Evolutionary conservation across 2,888 invertebrate species (phyloP), one percentile per base, ranked within the genome.

Genomic region (Heliconius aoede): DNA sequence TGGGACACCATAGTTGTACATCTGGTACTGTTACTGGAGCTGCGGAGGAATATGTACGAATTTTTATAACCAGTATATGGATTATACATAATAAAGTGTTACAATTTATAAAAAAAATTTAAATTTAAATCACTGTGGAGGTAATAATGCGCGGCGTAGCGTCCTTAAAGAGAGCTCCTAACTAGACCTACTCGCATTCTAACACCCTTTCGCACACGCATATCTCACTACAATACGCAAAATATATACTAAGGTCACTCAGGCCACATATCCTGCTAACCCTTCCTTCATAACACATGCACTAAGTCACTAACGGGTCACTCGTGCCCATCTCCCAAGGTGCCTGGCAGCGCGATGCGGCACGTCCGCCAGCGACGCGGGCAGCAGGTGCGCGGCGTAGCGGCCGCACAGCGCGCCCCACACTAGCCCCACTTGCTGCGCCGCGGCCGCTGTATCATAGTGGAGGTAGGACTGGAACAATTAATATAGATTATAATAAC

Each of bases 301-400:
- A 55, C 51, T 51, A 51, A 3, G n/a, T 11, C 24, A 67, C 78
- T 58, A 40, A 80, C 81, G 80, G 15, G 40, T 15, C 26, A 82
- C 83, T 0, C 61, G 73, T 3, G 95, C 96, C 89, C 98, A 98
- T 77, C 95, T 94, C 5, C 99, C 99, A 69, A 99, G 95, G 91
- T 99, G 99, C 69, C 97, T 91, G 1, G 99, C 97, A 77, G 98
- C 97, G 84, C 98, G 95, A 89, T 99, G 99, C 79, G 99, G 94
- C 55, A 97, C 96, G 93, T 99, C 99, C 86, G 98, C 97, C 87
- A 98, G 98, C 80, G 95, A 90, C 1, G 95, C 95, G 0, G 95
- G 93, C 76, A 96, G 91, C 79, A 96, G 91, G 79, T 97, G 97
- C 8, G 96, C 95, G 2, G 96, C 95, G 85, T 97, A 96, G 85